Conservation (phyloP, 2,888 invertebrate genomes). For the Yponomeuta cagnagella region DNA sequence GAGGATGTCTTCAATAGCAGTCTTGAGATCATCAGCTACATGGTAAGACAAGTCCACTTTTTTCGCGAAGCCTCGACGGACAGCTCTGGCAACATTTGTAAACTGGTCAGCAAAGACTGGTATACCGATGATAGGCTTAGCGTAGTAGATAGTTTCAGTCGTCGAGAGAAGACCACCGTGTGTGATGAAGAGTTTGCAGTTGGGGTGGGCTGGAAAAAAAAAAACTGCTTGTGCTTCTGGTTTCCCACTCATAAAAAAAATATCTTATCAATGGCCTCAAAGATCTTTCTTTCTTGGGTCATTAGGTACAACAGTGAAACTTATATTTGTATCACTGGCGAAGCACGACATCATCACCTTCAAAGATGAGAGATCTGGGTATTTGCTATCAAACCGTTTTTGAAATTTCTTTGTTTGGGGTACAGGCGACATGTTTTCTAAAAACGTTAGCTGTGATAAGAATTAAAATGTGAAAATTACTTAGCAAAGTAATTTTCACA, state of each 20-base stretch:
- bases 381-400: not conserved
- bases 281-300: not conserved
- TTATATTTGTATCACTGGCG: not conserved
- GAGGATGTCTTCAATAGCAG: conserved; percentile 26
- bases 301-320: not conserved
- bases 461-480: too few species aligned
- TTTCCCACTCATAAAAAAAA: not conserved
- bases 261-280: not conserved
- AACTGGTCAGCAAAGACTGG: conserved; percentile 50
- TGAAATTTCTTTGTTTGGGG: not conserved
- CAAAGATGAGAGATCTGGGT: not conserved
- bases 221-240: not conserved
- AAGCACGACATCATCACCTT: not conserved
- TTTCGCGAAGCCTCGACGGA: conserved; percentile 26
- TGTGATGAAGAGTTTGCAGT: conserved; percentile 47
- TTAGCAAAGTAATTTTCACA: too few species aligned
- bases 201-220: conserved; percentile 41
- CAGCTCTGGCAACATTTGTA: conserved; percentile 24
- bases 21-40: conserved; percentile 25
- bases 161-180: conserved; percentile 57
- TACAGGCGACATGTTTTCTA: not conserved
- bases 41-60: conserved; percentile 27
- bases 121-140: conserved; percentile 52
- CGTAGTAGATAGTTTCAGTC: conserved; percentile 50
- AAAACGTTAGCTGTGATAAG: not conserved